These are phyloP conservation scores for Apomyelois bistriatella DNA, from an alignment of 2,888 invertebrate genomes.

Conservation along the genomic window DNA sequence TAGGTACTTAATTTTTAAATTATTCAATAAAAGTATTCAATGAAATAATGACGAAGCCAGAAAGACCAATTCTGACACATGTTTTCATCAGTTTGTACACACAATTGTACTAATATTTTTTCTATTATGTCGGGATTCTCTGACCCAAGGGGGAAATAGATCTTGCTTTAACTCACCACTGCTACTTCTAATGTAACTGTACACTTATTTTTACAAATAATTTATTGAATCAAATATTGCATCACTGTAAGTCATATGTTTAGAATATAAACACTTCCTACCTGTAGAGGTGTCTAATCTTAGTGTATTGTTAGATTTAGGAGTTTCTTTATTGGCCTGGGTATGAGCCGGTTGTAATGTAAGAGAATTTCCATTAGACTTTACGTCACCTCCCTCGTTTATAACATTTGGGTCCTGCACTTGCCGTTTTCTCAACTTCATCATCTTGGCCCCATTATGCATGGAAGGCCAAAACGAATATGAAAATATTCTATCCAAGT, in stretches of 20 bases:
- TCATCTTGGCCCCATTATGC: slow-evolving; percentile 43
- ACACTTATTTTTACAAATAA: too few species aligned
- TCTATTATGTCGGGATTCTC: too few species aligned
- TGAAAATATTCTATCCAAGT: slow-evolving; percentile 31
- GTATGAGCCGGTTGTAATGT: not conserved
- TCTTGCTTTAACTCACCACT: too few species aligned
- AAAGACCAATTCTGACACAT: too few species aligned
- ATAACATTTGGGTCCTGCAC: slow-evolving; percentile 22
- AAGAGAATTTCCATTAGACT: not conserved
- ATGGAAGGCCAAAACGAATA: slow-evolving; percentile 57
- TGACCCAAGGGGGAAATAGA: too few species aligned
- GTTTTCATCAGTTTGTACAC: too few species aligned
- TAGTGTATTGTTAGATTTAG: not conserved
- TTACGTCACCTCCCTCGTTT: slow-evolving; percentile 34
- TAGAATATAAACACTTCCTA: not conserved
- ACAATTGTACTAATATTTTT: too few species aligned
- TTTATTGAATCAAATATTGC: not conserved
- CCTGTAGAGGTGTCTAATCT: not conserved
- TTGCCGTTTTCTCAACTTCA: slow-evolving; percentile 39
- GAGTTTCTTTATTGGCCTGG: not conserved
- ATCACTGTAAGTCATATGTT: not conserved
- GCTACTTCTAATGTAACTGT: too few species aligned
- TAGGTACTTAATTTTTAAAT: too few species aligned
- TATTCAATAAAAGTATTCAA: too few species aligned
- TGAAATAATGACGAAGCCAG: too few species aligned